These are phyloP conservation scores for Amphiura filiformis DNA, from an alignment of 35 echinoderm and acorn worm genomes.

Conservation along the genomic window DNA sequence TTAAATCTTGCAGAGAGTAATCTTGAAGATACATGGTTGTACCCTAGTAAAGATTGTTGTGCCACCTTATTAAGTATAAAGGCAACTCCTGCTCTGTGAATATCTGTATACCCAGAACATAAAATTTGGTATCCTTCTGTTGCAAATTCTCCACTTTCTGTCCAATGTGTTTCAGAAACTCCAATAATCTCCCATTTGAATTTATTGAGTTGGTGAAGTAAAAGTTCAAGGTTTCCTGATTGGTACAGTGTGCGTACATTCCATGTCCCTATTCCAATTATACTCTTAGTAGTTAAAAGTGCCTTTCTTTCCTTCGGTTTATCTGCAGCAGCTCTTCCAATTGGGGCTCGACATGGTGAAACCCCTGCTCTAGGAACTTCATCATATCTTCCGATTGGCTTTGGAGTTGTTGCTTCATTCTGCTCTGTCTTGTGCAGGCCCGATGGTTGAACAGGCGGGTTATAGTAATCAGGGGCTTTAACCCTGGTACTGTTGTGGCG, in stretches of 20 bases:
- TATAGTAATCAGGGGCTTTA: too few species aligned
- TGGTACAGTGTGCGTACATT: constrained; percentile 5
- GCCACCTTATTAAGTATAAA: background rate
- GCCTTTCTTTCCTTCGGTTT: too few species aligned
- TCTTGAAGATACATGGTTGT: constrained; percentile 4
- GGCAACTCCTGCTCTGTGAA: constrained; percentile 23
- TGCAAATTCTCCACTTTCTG: constrained; percentile 12
- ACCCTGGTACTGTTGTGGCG: too few species aligned
- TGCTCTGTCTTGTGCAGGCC: too few species aligned
- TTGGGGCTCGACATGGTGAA: background rate
- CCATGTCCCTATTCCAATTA: too few species aligned
- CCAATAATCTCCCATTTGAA: constrained; percentile 19
- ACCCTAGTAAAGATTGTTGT: constrained; percentile 15
- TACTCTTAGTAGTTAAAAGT: too few species aligned
- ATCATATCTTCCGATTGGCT: too few species aligned
- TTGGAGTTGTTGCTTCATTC: too few species aligned
- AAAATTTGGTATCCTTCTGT: constrained; percentile 2
- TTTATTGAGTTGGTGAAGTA: constrained; percentile 20
- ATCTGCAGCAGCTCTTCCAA: background rate
- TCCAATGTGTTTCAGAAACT: constrained; percentile 20
- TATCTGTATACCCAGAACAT: constrained; percentile 4
- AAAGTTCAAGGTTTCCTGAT: constrained; percentile 18
- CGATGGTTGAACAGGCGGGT: too few species aligned
- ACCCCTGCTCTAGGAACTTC: too few species aligned
- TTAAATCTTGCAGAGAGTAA: background rate